Percentiles rank a stretch among this genome's conserved stretches.
These are phyloP conservation scores for Parasteatoda tepidariorum DNA, from an alignment of 1,140 invertebrate species.

Conservation along the genomic window DNA sequence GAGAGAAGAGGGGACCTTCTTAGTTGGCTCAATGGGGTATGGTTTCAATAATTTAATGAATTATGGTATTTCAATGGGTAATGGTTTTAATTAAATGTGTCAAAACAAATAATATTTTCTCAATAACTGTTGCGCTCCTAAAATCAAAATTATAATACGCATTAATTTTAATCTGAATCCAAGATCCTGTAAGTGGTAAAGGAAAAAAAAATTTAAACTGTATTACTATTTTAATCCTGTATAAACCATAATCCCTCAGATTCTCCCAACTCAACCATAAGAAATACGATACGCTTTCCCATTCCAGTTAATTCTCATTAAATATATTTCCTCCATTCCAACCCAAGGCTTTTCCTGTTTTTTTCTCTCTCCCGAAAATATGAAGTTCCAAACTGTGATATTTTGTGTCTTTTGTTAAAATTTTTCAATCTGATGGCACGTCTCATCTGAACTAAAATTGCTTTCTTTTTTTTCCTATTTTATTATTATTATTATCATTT, in stretches of 20 bases:
- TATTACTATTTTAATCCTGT: neutral
- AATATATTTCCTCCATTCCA: constrained; percentile 7
- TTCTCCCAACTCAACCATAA: neutral
- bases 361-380: neutral
- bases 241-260: neutral
- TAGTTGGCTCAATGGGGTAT: too few relatives aligned
- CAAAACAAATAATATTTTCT: too few relatives aligned
- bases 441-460: neutral
- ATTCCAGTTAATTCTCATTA: constrained; percentile 41
- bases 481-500: neutral
- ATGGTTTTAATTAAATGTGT: too few relatives aligned
- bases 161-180: neutral
- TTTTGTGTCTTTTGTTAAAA: constrained; percentile 18
- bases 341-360: neutral
- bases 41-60: too few relatives aligned
- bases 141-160: neutral
- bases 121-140: too few relatives aligned
- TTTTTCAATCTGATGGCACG: constrained; percentile 42
- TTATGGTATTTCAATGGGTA: too few relatives aligned
- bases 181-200: neutral
- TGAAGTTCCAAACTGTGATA: constrained; percentile 26
- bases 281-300: neutral
- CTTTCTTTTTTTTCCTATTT: neutral
- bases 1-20: too few relatives aligned
- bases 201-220: neutral